phyloP scores from a whole-genome alignment of 2,113 vertebrate species.

The Rhagologus leucostigma region DNA sequence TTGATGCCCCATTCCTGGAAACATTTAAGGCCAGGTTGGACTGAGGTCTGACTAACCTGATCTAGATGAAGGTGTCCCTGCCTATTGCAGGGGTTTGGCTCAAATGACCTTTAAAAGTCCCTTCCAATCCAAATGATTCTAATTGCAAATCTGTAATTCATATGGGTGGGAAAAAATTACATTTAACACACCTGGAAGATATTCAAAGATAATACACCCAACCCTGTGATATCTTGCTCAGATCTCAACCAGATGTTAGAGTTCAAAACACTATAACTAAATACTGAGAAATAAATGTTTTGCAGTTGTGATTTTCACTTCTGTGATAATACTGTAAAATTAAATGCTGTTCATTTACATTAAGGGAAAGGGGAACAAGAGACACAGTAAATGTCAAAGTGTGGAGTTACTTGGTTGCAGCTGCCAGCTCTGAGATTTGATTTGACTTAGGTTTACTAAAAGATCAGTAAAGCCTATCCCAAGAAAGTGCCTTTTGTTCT shows the following conservation, averaged over 20 bases:
- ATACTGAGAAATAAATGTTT: neutral
- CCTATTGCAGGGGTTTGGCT: neutral
- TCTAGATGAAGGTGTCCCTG: neutral
- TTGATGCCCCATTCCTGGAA: neutral
- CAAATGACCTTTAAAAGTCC: neutral
- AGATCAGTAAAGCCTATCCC: neutral
- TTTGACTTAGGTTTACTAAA: neutral
- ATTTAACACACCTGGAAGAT: neutral
- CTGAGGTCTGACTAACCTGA: neutral
- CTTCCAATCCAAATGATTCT: neutral
- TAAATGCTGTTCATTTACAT: neutral
- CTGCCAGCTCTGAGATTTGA: neutral
- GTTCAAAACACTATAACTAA: neutral
- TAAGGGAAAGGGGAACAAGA: neutral
- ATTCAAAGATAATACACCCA: neutral
- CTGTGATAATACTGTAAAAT: neutral
- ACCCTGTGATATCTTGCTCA: neutral
- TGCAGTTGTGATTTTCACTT: neutral
- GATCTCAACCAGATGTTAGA: neutral
- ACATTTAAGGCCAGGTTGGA: neutral
- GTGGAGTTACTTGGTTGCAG: neutral
- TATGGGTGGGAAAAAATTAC: neutral
- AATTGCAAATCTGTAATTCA: neutral
- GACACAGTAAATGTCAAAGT: neutral
- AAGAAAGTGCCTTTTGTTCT: neutral